phyloP scores from a whole-genome alignment of 2,888 invertebrate genomes.

The Agrilus mali region DNA sequence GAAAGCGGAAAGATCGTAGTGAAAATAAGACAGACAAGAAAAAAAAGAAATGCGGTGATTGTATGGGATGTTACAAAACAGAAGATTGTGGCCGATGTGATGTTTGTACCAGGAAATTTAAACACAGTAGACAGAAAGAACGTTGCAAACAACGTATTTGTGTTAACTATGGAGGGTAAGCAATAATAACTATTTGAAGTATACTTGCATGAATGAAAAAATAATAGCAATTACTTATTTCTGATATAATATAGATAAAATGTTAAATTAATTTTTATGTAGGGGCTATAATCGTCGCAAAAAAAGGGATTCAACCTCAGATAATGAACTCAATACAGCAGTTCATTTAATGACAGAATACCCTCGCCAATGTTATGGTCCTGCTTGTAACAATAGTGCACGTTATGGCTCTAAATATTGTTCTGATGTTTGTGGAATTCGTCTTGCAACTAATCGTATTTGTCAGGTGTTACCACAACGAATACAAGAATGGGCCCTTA shows the following conservation, averaged over 20 bases:
- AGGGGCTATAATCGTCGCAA: constrained; percentile 20
- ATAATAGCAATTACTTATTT: no score
- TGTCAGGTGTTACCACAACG: constrained; percentile 57
- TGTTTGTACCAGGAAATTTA: constrained; percentile 37
- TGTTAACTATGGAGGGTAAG: constrained; percentile 31
- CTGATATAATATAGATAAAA: no score
- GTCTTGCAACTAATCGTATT: constrained; percentile 74
- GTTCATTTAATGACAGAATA: constrained; percentile 44
- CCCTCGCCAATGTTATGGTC: constrained; percentile 83
- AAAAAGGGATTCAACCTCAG: constrained; percentile 28
- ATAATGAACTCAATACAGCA: constrained; percentile 36
- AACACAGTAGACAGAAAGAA: constrained; percentile 30
- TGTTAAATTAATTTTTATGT: not conserved
- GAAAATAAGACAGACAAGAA: constrained; percentile 33
- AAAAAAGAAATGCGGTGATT: constrained; percentile 56
- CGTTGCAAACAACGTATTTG: constrained; percentile 41
- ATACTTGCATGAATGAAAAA: no score
- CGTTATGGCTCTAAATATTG: constrained; percentile 81
- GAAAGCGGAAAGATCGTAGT: constrained; percentile 21
- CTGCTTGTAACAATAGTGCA: constrained; percentile 70
- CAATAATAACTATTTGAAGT: not conserved
- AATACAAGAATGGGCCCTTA: constrained; percentile 86
- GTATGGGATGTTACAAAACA: constrained; percentile 56
- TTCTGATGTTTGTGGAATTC: constrained; percentile 80
- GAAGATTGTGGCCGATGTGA: constrained; percentile 64